These are phyloP conservation scores for Oxygymnocypris stewartii DNA, from an alignment of 2,113 vertebrate species.

Conservation along the genomic window DNA sequence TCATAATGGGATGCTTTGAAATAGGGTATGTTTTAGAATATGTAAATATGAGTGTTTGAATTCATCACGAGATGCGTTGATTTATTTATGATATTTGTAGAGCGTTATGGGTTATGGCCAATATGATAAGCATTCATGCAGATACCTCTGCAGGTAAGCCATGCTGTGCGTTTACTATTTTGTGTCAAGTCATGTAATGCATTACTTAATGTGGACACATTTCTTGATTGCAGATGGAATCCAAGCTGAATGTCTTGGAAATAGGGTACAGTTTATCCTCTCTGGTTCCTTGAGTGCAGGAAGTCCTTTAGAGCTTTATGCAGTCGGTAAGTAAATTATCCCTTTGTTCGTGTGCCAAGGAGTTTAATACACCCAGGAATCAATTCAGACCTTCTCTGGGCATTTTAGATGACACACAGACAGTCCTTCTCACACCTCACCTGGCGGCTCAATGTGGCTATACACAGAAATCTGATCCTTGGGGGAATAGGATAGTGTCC, in stretches of 20 bases:
- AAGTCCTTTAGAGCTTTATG: constrained; percentile 8
- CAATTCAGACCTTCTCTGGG: background rate
- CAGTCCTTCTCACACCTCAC: constrained; percentile 31
- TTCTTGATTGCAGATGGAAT: constrained; percentile 14
- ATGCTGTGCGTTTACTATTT: background rate
- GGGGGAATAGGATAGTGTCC: constrained; percentile 18
- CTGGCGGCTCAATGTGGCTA: constrained; percentile 32
- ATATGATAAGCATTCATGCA: background rate
- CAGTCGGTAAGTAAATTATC: constrained; percentile 29
- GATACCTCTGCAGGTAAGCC: background rate
- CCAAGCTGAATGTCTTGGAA: constrained; percentile 28
- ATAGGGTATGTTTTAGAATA: background rate
- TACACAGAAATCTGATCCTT: constrained; percentile 35
- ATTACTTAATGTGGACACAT: background rate
- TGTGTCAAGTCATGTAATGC: background rate
- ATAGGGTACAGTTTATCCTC: constrained; percentile 13
- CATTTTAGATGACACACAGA: constrained; percentile 23
- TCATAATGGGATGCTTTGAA: background rate
- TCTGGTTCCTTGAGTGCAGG: background rate
- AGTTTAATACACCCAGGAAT: background rate
- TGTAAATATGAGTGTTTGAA: background rate
- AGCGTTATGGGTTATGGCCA: background rate
- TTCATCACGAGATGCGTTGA: background rate
- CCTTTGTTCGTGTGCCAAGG: background rate
- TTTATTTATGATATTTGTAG: background rate